Percentiles rank a stretch among this genome's conserved stretches.
These are phyloP conservation scores for Macaria liturata DNA, from an alignment of 2,888 invertebrate species.

Conservation along the genomic window DNA sequence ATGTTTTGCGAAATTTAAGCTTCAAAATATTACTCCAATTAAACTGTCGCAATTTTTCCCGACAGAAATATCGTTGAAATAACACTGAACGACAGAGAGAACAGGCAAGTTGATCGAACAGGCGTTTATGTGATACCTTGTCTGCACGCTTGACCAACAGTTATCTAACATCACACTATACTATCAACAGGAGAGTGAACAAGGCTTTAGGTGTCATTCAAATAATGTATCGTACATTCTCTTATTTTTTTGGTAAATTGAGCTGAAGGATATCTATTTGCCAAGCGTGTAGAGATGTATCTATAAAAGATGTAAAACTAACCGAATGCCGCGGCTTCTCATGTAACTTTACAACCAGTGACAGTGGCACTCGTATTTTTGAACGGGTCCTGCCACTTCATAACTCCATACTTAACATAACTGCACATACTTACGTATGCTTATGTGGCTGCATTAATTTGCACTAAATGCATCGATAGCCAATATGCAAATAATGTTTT, in stretches of 20 bases:
- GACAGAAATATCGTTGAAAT: conserved; percentile 76
- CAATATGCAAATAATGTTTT: conserved; percentile 8
- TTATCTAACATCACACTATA: no score
- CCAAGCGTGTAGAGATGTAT: no score
- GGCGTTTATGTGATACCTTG: conserved; percentile 9
- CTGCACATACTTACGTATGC: conserved; percentile 2
- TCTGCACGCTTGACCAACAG: no score
- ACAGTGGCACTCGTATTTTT: conserved; percentile 17
- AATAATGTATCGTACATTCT: no score
- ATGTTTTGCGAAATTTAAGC: conserved; percentile 7
- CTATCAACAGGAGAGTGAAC: no score
- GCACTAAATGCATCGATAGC: conserved; percentile 2
- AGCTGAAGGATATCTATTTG: no score
- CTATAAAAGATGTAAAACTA: conserved; percentile 22
- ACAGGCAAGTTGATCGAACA: conserved; percentile 63
- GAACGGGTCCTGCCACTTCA: conserved; percentile 9
- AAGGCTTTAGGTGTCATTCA: no score
- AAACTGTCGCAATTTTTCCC: conserved; percentile 42
- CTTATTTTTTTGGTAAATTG: no score
- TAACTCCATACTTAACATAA: conserved; percentile 14
- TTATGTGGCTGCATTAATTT: background rate
- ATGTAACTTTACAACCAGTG: conserved; percentile 24
- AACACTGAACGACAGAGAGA: conserved; percentile 54
- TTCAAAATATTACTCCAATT: conserved; percentile 3
- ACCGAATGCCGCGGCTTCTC: conserved; percentile 26